Evolutionary conservation across 2,888 invertebrate genomes (phyloP), one percentile per base, ranked within the genome.

Genomic region (Drosophila borborema): DNA sequence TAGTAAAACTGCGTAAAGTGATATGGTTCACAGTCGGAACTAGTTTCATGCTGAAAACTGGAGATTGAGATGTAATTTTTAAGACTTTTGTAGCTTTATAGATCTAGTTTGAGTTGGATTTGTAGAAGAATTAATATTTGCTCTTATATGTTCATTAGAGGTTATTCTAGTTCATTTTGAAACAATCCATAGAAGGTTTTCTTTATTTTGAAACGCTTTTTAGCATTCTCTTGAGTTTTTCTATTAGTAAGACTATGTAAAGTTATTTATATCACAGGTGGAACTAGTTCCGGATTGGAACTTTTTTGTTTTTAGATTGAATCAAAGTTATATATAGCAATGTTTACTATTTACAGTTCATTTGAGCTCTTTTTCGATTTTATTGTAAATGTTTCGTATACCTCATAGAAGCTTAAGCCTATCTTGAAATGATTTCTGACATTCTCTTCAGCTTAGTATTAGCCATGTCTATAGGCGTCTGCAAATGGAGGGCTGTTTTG

Each of bases 401-500:
- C 0, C 10, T 10, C 31, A 23, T 23, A 1, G 23, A 23, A 4
- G 16, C 3, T 4, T 6, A 5, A 2, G 14, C 10, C 10, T 9
- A 31, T 31, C 28, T n/a, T 16, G 28, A 10, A 31, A 28, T n/a
- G 5, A 4, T 28, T 31, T 18, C n/a, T 34, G 51, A 1, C 36
- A 20, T 12, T 36, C 34, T 18, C 34, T 36, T 18, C 7, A 9
- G 36, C 3, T 36, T 36, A 6, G 38, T 20, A 38, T 16, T 16
- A 16, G 8, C 23, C 23, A 1, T 7, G 3, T 7, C 16, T 9
- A 10, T 38, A 31, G 45, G 3, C 48, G 8, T 34, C 31, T 20
- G 53, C 31, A 49, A 7, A 12, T 49, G 49, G 31, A 49, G 31
- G 49, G 38, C 18, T 10, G 34, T n/a, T 34, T 53, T 51, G 59